These are phyloP conservation scores for Caenorhabditis elegans DNA, from an alignment of 1,140 invertebrate species.

Conservation along the genomic window DNA sequence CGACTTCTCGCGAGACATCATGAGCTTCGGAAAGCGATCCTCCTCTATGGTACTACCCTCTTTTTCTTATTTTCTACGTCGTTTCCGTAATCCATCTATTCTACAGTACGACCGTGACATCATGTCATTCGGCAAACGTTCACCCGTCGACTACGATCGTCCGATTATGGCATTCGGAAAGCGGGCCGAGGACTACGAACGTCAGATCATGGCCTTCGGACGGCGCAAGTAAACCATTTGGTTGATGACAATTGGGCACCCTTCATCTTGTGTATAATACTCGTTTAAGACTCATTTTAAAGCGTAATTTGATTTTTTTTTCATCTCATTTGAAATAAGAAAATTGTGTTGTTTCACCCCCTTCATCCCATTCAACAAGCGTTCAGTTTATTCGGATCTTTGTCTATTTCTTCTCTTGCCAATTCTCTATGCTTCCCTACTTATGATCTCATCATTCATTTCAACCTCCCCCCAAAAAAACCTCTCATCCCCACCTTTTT, in stretches of 20 bases:
- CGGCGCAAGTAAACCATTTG: not conserved
- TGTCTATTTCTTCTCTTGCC: not conserved
- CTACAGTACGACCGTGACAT: conserved; percentile 33
- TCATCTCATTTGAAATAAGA: no score
- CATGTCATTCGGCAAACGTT: conserved; percentile 31
- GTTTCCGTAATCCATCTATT: not conserved
- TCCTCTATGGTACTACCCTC: not conserved
- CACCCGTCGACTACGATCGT: conserved; percentile 1
- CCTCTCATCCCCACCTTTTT: not conserved
- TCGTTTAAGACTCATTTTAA: no score
- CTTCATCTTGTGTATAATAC: no score
- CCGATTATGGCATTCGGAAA: conserved; percentile 28
- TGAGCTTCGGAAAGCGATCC: conserved; percentile 20
- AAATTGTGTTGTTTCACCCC: no score
- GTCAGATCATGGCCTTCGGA: conserved; percentile 22
- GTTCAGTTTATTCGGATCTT: not conserved
- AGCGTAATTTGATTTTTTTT: no score
- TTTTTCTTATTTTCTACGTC: not conserved
- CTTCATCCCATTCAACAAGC: no score
- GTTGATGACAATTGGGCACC: no score
- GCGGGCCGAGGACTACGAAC: conserved; percentile 27
- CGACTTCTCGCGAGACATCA: conserved; percentile 30
- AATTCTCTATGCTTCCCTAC: not conserved
- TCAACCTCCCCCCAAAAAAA: not conserved
- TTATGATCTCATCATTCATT: not conserved